Base-by-base conservation (phyloP, 2,888 invertebrate species). In the Drosophila rellima region DNA sequence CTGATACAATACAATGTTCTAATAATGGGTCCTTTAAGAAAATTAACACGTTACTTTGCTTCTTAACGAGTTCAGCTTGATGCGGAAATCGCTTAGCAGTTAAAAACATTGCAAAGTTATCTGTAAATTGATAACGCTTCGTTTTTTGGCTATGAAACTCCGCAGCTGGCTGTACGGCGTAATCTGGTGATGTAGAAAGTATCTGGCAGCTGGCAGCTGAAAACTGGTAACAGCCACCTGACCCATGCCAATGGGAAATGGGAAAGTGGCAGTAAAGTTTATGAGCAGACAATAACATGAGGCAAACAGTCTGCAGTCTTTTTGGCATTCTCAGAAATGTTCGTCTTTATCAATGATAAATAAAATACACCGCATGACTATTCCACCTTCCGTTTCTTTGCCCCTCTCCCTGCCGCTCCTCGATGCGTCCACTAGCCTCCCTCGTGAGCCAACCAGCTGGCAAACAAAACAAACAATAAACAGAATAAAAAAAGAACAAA, bases 381-480 rank as follows among this genome's bases (percentile, higher is more conserved):
- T 11, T n/a, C 6, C 17, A n/a, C 50, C 15, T n/a, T 47, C 20
- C 33, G 5, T 11, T 13, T 26, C 15, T 11, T n/a, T 13, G 6
- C 6, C 20, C n/a, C 48, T 10, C n/a, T 1, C 13, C 10, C 15
- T 35, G 15, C 10, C 15, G 15, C 39, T 10, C 29, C 2, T 42
- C n/a, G 26, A 26, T 8, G n/a, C 7, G 20, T 31, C 3, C 35
- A 15, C 11, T 39, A 31, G 31, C 42, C 40, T 39, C 17, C 17
- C 40, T 26, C 35, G 39, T 47, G 18, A 13, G 20, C 29, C 33
- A 11, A 44, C 17, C 56, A 35, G 45, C 56, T 51, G 39, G 44
- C 44, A 67, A 62, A 62, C 56, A 59, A 66, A 74, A 70, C 17
- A 55, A 45, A 55, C 26, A 45, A 52, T n/a, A 57, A 68, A 57